phyloP scores from a whole-genome alignment of 2,888 invertebrate species.

The Hyposoter didymator region DNA sequence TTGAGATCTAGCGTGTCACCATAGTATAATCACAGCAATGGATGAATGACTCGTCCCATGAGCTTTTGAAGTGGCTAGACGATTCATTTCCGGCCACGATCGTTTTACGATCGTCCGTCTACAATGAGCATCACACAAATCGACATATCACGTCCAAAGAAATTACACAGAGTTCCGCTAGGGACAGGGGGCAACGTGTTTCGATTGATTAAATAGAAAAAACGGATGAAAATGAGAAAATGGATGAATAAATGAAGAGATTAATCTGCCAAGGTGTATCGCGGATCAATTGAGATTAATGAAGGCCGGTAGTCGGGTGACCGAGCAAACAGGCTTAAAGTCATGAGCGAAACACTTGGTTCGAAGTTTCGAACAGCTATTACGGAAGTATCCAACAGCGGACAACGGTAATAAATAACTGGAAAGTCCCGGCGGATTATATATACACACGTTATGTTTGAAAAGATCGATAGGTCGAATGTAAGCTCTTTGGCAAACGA shows the following conservation, averaged over 20 bases:
- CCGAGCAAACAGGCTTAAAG: not conserved
- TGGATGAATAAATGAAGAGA: slow-evolving; percentile 3
- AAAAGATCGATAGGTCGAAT: slow-evolving; percentile 58
- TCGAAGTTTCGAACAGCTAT: slow-evolving; percentile 73
- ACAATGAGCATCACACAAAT: slow-evolving; percentile 14
- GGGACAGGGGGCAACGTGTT: not conserved
- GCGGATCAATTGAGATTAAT: slow-evolving; percentile 50
- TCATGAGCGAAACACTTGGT: slow-evolving; percentile 25
- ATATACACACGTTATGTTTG: slow-evolving; percentile 37
- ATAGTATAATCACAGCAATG: not conserved
- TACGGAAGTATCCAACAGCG: slow-evolving; percentile 77
- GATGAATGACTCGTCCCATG: not conserved
- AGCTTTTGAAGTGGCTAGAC: not conserved
- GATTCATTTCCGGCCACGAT: slow-evolving; percentile 9
- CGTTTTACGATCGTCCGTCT: not conserved
- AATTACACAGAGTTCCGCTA: not conserved
- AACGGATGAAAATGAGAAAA: not conserved
- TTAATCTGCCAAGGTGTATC: slow-evolving; percentile 28
- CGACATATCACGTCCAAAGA: slow-evolving; percentile 1
- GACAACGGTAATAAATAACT: slow-evolving; percentile 82
- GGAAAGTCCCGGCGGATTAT: slow-evolving; percentile 72
- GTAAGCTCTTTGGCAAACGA: not conserved
- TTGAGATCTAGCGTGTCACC: slow-evolving; percentile 1
- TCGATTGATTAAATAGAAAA: not conserved
- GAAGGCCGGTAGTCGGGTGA: slow-evolving; percentile 59